Base-by-base conservation (phyloP, 92 coral and sea anemone genomes). In the Zoanthus sansibaricus region DNA sequence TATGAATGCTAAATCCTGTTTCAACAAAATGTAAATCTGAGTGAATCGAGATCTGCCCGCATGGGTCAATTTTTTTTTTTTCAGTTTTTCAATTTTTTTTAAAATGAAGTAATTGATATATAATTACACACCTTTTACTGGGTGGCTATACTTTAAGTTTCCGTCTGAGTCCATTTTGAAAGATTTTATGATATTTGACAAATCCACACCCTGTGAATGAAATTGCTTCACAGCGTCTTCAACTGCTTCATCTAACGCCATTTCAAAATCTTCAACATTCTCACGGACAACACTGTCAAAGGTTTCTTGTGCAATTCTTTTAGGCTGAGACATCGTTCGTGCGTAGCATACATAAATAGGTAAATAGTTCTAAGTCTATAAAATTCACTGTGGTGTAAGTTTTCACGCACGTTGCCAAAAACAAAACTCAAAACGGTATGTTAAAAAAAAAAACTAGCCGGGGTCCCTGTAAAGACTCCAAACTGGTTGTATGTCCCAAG, bases 251-350 rank as follows among this genome's bases (percentile, higher is more conserved):
- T 87, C 86, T 62, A 95, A 91, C 45, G 89, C 96, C 98, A 95
- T 95, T 82, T 95, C 98, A 52, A 91, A 95, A 59, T 95, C 98
- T 59, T 95, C 98, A 11, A 95, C 78, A 89, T 95, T 95, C 71
- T 95, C 98, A 58, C 91, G 89, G 17, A 95, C 98, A 7, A 87
- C 98, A 52, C 84, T 90, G 82, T 95, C 98, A 73, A 95, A 95
- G 17, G 98, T 95, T 74, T 95, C 96, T 78, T 95, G 98, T 8
- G 87, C 76, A 44, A 95, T 93, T 73, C 88, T 82, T 84, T 89
- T 94, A 20, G 92, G 84, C 21, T 93, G 90, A 10, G 94, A 87
- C 98, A 95, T 95, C 33, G 62, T 88, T 5, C 42, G 61, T 62
- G 47, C 31, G 6, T 42, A 18, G 9, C 6, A 55, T 32, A 14